Conservation (phyloP, 2,888 invertebrate species). For the Sphaerophoria rueppellii region DNA sequence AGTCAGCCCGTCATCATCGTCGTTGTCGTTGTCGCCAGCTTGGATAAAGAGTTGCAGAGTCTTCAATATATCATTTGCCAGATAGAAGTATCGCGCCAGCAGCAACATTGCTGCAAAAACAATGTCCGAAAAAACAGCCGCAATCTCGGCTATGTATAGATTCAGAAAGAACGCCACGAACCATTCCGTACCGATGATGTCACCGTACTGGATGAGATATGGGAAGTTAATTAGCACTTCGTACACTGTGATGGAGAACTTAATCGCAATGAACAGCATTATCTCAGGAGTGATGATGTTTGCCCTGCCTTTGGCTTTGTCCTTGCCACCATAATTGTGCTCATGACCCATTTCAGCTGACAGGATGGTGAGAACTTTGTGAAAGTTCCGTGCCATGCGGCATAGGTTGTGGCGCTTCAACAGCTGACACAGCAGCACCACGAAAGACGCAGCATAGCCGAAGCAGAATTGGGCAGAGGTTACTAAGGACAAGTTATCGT, state of each 20-base stretch:
- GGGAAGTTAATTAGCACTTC: conserved; percentile 77
- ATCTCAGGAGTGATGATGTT: conserved; percentile 48
- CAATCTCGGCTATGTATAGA: conserved; percentile 75
- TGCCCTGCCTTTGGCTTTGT: not conserved
- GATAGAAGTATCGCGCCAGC: conserved; percentile 75
- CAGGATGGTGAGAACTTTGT: conserved; percentile 37
- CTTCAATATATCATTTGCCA: conserved; percentile 73
- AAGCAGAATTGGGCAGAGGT: conserved; percentile 54
- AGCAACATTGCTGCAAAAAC: conserved; percentile 76
- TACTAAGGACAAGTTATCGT: conserved; percentile 56
- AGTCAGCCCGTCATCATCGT: not conserved
- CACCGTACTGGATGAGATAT: conserved; percentile 75
- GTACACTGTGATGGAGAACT: conserved; percentile 76
- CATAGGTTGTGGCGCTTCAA: conserved; percentile 31
- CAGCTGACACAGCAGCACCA: conserved; percentile 74
- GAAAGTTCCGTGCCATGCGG: conserved; percentile 40
- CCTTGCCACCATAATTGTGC: not conserved
- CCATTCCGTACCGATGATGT: conserved; percentile 73
- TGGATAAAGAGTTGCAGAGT: not conserved
- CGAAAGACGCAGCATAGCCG: conserved; percentile 66
- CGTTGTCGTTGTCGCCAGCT: not conserved
- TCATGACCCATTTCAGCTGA: conserved; percentile 29
- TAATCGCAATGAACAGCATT: conserved; percentile 63
- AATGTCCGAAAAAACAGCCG: conserved; percentile 76
- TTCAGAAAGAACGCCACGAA: conserved; percentile 76